Conservation (phyloP, 2,888 invertebrate genomes). For the Cremastinae sp. region DNA sequence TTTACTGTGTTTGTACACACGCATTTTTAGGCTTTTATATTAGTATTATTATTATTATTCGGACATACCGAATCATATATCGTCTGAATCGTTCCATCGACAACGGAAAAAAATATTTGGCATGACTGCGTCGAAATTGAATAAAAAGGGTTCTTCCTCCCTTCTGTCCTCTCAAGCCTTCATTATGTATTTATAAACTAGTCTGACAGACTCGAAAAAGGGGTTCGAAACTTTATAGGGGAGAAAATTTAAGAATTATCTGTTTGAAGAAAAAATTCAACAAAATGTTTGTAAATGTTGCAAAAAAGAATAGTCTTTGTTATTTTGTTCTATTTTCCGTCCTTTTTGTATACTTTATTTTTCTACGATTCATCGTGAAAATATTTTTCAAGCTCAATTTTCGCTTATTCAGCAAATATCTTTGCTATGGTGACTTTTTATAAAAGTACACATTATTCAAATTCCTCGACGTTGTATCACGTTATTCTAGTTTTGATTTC, state of each 20-base stretch:
- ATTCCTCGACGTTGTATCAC: no score
- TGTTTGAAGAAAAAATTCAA: constrained; percentile 17
- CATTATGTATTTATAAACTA: constrained; percentile 34
- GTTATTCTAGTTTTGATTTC: no score
- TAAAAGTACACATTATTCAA: no score
- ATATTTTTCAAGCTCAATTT: no score
- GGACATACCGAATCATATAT: constrained; percentile 23
- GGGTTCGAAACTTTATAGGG: not conserved
- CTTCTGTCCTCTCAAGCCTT: constrained; percentile 4
- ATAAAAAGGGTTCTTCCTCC: constrained; percentile 11
- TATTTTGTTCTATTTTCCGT: no score
- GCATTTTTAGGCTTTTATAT: not conserved
- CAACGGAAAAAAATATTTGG: constrained; percentile 11
- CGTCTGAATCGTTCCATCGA: constrained; percentile 35
- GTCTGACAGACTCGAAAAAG: constrained; percentile 4
- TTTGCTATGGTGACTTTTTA: no score
- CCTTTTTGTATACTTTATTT: no score
- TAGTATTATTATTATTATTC: constrained; percentile 28
- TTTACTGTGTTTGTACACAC: not conserved
- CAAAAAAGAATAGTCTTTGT: no score
- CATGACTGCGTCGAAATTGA: not conserved
- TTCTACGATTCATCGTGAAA: no score
- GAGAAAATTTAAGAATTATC: constrained; percentile 7
- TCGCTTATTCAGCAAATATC: no score
- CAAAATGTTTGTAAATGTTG: no score